Base-by-base conservation (phyloP, 37 sponge, comb jelly and placozoan genomes). In the Haliclona indistincta region DNA sequence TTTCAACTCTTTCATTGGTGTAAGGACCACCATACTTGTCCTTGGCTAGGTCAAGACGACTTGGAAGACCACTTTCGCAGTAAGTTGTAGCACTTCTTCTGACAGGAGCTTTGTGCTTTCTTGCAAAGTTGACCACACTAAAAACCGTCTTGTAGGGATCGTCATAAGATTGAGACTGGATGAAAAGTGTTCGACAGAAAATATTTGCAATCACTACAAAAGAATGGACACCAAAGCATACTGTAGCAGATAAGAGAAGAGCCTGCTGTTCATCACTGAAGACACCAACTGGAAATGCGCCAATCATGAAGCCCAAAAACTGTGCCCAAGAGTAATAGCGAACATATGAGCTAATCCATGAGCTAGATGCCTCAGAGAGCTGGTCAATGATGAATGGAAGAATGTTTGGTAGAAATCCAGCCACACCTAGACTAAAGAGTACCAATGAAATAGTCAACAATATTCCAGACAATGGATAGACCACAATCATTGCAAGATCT, bases 1-100 rank as follows among this genome's bases (percentile, higher is more conserved):
- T 8, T 74, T 74, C 75, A 23, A 74, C 75, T 3, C 35, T 41
- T 41, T 74, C 75, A 36, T 36, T 58, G 7, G 60, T 58, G 20
- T 55, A 58, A 26, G 75, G 75, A 15, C 75, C 75, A 39, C 75
- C 75, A 56, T 74, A 74, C 62, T 74, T 74, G 29, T 8, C 41
- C 38, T 74, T 74, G 41, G 61, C 75, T 11, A 74, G 60, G 58
- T 74, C 75, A 38, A 74, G 23, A 25, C 75, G 36, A 4, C 37
- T 55, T 35, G 75, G 75, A 33, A 37, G 42, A 55, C 33, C 62
- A 22, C 58, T 62, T 58, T 74, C 75, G 43, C 63, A 74, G 28
- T 60, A 78, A 26, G 75, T 74, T 13, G 58, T 38, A 0, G 75
- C 37, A 56, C 75, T 74, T 7, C 75, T 29, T 4, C 58, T 11